Base-by-base conservation (phyloP, 2,113 vertebrate species). In the Sitta europaea region DNA sequence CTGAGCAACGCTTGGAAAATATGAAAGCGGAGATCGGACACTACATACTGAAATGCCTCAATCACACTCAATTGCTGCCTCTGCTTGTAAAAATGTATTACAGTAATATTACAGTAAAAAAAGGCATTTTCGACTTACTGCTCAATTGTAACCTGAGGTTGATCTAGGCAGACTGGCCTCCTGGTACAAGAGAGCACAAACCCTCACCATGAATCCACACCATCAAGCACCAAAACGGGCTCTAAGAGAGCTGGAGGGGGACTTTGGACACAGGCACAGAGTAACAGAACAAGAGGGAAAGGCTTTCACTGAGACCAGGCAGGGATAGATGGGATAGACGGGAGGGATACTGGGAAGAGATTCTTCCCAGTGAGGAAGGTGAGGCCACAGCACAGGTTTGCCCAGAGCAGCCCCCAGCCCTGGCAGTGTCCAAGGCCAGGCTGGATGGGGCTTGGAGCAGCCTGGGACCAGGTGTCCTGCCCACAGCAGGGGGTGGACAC, bases 151-250 rank as follows among this genome's bases (percentile, higher is more conserved):
- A 31, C 31, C 68, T 1, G 18, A 74, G 12, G 48, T 12, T 10
- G 23, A 20, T 40, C 6, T 20, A 40, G 40, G 6, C 22, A 38
- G 29, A 43, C 12, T 51, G 23, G 3, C 1, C 5, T 48, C 24
- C 27, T 24, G 14, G 10, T 21, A 36, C 27, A 23, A 15, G 8
- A 31, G 5, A 20, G 11, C 20, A 70, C 31, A 62, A 42, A 47
- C 7, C 6, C 2, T 5, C 2, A 0, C 6, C n/a, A 8, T 2
- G 4, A 80, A n/a, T 9, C 38, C 28, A 14, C 18, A 18, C 9
- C n/a, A 25, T 7, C 16, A 14, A 53, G 51, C 11, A 53, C 10
- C 38, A 31, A 21, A 21, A 40, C 2, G 16, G 11, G 45, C 33
- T 45, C 53, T 10, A 25, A 12, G 4, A 58, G 33, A 59, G 19